A percentile compares a stretch with the other conserved stretches of the same genome.
Evolutionary conservation across 2,113 vertebrate genomes (phyloP).

Genomic region (Chaenogobius annularis): DNA sequence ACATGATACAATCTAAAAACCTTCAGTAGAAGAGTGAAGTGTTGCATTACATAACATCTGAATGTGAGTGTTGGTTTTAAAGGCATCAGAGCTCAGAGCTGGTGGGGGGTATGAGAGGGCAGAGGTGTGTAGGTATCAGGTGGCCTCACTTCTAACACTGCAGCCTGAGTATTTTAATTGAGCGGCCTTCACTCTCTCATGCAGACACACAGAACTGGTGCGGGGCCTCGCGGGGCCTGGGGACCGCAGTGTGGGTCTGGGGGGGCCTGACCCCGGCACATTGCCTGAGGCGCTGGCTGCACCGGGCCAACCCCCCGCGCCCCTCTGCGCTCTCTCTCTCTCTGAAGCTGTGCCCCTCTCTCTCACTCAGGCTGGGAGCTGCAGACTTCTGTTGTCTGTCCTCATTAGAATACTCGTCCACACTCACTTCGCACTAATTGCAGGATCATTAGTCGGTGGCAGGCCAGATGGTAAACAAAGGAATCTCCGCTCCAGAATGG

Average conservation of each 20-base stretch:
- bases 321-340: constrained; percentile 43
- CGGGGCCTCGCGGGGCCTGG: constrained; percentile 54
- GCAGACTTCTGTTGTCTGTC: constrained; percentile 75
- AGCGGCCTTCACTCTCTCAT: constrained; percentile 68
- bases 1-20: not conserved
- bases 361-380: constrained; percentile 68
- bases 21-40: not conserved
- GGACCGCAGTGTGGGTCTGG: constrained; percentile 61
- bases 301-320: constrained; percentile 69
- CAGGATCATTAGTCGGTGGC: constrained; percentile 43
- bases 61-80: constrained; percentile 10
- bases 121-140: constrained; percentile 69
- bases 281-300: constrained; percentile 73
- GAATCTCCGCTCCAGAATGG: constrained; percentile 40
- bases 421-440: constrained; percentile 49
- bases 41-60: constrained; percentile 31
- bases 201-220: constrained; percentile 60
- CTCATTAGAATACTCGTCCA: constrained; percentile 71
- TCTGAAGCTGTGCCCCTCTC: constrained; percentile 65
- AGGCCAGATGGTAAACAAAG: constrained; percentile 58
- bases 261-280: constrained; percentile 75
- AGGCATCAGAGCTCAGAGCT: not conserved
- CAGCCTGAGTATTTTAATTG: constrained; percentile 63
- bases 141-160: constrained; percentile 60
- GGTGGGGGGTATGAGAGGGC: constrained; percentile 8